Conservation (phyloP, 1,140 invertebrate species). For the Aphelenchoides fujianensis region DNA sequence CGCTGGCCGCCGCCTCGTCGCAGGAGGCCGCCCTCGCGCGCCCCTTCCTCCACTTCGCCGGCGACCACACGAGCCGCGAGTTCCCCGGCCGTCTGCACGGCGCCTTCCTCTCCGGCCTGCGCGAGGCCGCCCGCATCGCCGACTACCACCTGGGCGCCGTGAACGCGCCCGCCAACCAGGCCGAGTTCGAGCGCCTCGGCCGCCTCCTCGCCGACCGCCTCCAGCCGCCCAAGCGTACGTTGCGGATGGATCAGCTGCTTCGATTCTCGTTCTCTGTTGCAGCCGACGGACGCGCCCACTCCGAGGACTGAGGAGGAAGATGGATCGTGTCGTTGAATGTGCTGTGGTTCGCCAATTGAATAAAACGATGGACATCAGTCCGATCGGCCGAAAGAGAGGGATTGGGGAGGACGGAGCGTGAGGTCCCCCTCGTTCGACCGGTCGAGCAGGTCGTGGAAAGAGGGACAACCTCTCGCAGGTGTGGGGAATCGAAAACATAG, state of each 20-base stretch:
- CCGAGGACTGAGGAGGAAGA: neutral
- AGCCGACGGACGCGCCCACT: neutral
- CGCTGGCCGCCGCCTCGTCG: neutral
- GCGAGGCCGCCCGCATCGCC: constrained; percentile 88
- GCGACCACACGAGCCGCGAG: constrained; percentile 95
- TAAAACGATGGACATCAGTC: neutral
- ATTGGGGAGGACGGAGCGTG: too few species aligned
- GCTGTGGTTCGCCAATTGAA: neutral
- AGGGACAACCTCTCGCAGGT: too few species aligned
- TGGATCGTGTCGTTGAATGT: too few species aligned
- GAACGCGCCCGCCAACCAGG: neutral
- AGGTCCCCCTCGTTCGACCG: too few species aligned
- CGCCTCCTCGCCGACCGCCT: neutral
- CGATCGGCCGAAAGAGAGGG: too few species aligned
- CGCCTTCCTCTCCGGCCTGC: constrained; percentile 84
- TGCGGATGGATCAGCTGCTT: neutral
- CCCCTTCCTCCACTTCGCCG: constrained; percentile 76
- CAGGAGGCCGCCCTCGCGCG: too few species aligned
- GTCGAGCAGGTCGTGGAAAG: too few species aligned
- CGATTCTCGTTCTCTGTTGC: neutral
- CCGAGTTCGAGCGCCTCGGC: neutral
- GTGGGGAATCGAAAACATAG: too few species aligned
- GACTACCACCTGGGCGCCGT: constrained; percentile 73
- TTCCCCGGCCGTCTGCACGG: constrained; percentile 97
- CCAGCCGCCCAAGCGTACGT: neutral